Conservation (phyloP, 2,888 invertebrate genomes). For the Deroplatys truncata region DNA sequence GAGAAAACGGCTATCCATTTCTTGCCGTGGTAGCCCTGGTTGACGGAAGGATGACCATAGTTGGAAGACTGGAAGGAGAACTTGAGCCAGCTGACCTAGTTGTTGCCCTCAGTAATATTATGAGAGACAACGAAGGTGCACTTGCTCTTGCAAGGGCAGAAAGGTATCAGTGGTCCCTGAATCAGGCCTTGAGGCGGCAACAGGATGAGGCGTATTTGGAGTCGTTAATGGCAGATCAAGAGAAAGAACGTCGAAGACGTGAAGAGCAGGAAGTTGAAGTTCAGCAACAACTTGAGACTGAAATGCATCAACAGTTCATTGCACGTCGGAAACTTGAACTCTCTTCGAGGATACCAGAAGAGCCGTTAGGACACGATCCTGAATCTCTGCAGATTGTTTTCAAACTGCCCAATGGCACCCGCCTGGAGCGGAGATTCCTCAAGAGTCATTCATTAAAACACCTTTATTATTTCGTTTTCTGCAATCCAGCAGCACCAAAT, state of each 20-base stretch:
- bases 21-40: constrained; percentile 85
- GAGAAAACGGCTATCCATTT: constrained; percentile 78
- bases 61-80: constrained; percentile 80
- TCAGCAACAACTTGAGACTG: constrained; percentile 44
- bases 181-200: constrained; percentile 79
- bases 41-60: constrained; percentile 89
- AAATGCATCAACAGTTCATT: constrained; percentile 44
- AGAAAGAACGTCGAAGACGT: constrained; percentile 76
- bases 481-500: constrained; percentile 88
- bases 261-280: constrained; percentile 49
- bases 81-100: constrained; percentile 68
- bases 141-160: constrained; percentile 83
- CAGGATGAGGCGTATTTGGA: constrained; percentile 94
- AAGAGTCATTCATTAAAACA: constrained; percentile 79
- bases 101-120: constrained; percentile 67
- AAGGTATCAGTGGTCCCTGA: constrained; percentile 75
- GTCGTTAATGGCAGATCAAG: constrained; percentile 88
- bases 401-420: constrained; percentile 84
- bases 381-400: constrained; percentile 80
- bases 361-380: constrained; percentile 67
- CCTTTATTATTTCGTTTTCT: constrained; percentile 92
- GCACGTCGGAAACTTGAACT: constrained; percentile 60
- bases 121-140: constrained; percentile 82
- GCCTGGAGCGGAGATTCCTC: constrained; percentile 84
- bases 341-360: constrained; percentile 62